Conservation (phyloP, 2,113 vertebrate genomes). For the Neolamprologus hecqui region DNA sequence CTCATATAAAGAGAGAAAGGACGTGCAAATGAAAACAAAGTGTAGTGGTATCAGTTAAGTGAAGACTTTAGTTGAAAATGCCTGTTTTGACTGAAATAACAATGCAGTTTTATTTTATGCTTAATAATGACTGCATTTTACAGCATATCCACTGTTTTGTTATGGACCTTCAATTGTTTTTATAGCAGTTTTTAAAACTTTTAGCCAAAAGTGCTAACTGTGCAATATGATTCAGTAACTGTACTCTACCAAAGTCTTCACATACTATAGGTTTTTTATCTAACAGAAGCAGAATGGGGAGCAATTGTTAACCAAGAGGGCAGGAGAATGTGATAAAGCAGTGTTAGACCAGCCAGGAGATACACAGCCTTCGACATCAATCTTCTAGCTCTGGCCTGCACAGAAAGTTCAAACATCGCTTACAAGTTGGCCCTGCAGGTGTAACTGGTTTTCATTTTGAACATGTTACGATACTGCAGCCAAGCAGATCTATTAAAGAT, state of each 20-base stretch:
- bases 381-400: background rate
- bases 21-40: conserved; percentile 36
- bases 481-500: conserved; percentile 54
- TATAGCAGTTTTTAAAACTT: background rate
- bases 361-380: conserved; percentile 7
- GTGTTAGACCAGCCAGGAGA: background rate
- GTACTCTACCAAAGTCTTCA: background rate
- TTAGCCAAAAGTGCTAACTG: background rate
- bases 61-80: conserved; percentile 25
- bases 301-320: background rate
- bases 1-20: conserved; percentile 35
- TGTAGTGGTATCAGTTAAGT: conserved; percentile 17
- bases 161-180: background rate
- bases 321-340: conserved; percentile 9
- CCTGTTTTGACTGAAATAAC: background rate
- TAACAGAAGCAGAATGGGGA: background rate
- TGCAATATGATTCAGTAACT: background rate
- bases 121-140: background rate
- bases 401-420: conserved; percentile 11
- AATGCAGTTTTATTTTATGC: background rate
- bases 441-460: conserved; percentile 50
- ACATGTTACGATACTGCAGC: conserved; percentile 15
- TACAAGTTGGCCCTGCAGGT: background rate
- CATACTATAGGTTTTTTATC: conserved; percentile 1
- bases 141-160: background rate